Base-by-base conservation (phyloP, 2,888 invertebrate genomes). In the Thalpophila matura region DNA sequence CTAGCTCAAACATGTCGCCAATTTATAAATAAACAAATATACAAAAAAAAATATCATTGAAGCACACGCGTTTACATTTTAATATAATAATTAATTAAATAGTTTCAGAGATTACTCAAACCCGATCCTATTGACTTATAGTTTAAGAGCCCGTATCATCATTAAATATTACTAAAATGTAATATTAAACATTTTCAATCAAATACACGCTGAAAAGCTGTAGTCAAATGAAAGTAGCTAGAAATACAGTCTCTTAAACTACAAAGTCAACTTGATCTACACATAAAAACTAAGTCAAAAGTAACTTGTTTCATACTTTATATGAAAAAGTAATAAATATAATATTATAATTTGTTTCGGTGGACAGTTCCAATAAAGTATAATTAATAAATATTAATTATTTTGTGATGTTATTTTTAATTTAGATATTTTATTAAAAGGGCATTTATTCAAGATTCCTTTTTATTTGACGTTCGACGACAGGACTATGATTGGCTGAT, bases 31-130 rank as follows among this genome's bases (percentile, higher is more conserved):
- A 24, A 26, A 66, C 60, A 56, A 57, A 60, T 70, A 60, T 60
- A 70, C 61, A 62, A 71, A 51, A 46, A 50, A 20, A 4, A 78
- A 72, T 68, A 75, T 74, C 59, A 55, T 60, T 60, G 68, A 77
- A 79, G 68, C 74, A 78, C 78, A 79, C 74, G 72, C 73, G 64
- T 78, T 67, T 61, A 68, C 43, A 60, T 49, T 51, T 54, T 72
- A 54, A 37, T 29, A 46, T 26, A 27, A 58, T 43, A 12, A 27
- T 38, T 49, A 51, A 24, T 72, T 72, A 72, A 72, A 68, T 72
- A 72, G 68, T 53, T 68, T 58, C 43, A 46, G 72, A 72, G 72
- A 72, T 72, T 72, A 56, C 72, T 59, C 9, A 29, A 56, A 55
- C 38, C 24, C 22, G 9, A 42, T 10, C n/a, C 29, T 49, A 20